Base-by-base conservation (phyloP, 2,888 invertebrate genomes). In the Standfussiana lucernea region DNA sequence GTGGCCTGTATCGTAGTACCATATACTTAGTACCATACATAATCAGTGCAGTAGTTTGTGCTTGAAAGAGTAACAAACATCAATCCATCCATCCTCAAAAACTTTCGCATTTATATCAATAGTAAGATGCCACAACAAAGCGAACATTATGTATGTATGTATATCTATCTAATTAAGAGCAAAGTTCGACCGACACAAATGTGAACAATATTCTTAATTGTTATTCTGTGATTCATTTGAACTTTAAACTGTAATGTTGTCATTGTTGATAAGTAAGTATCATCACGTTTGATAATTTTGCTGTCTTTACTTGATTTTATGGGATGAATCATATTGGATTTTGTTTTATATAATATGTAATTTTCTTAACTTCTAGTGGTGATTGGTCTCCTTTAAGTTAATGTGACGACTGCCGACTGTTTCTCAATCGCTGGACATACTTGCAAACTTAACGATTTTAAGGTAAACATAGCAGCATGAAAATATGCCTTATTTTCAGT, bases 211-310 rank as follows among this genome's bases (percentile, higher is more conserved):
- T 53, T 53, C 24, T 28, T 71, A 61, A 73, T 72, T 35, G 67
- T 42, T 24, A 11, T 35, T 15, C 15, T 40, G 37, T 84, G 84
- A 83, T 64, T 84, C 80, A 83, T 80, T 67, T 77, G 77, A 62
- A 66, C 80, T 74, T 72, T 71, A 28, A 40, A 62, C 70, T 70
- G 35, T 59, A 42, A 66, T 24, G 79, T 37, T 28, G 7, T 24
- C 21, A 5, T 35, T 40, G 35, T 37, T 62, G 64, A 68, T 80
- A 50, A 75, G 10, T 45, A 18, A 6, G 8, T 3, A 32, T 21
- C 28, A 42, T 47, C 18, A 67, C n/a, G 45, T 74, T 67, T 53
- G 7, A 56, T 80, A 32, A 47, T 64, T 80, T n/a, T 62, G 28
- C 18, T 56, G 28, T 35, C 6, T 18, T 32, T 13, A 1, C 32